phyloP scores from a whole-genome alignment of 2,888 invertebrate species.

The Gymnosoma rotundatum region DNA sequence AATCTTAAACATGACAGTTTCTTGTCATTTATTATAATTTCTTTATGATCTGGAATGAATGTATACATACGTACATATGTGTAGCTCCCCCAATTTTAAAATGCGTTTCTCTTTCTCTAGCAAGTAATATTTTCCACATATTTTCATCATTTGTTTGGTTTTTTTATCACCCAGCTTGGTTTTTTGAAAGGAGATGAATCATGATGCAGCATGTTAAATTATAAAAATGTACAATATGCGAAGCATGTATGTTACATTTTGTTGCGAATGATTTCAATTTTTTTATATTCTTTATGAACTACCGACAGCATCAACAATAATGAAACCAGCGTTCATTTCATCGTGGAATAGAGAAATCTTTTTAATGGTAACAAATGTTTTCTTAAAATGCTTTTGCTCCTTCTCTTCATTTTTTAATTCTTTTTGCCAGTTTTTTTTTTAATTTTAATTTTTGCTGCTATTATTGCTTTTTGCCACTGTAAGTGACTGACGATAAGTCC shows the following conservation, averaged over 20 bases:
- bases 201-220: not conserved
- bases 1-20: constrained; percentile 59
- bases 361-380: constrained; percentile 33
- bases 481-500: constrained; percentile 55
- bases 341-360: not conserved
- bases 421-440: not conserved
- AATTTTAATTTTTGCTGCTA: not conserved
- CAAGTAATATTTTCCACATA: not conserved
- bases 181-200: not conserved
- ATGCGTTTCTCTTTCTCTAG: not conserved
- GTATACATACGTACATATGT: not conserved
- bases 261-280: constrained; percentile 12
- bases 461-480: constrained; percentile 29
- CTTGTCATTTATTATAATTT: constrained; percentile 66
- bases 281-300: constrained; percentile 36
- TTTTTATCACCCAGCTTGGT: not conserved
- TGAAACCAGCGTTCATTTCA: constrained; percentile 11
- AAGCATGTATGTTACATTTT: constrained; percentile 10
- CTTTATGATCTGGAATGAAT: constrained; percentile 42
- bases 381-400: constrained; percentile 1
- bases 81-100: constrained; percentile 25
- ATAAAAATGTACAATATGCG: not conserved
- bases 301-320: constrained; percentile 27
- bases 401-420: constrained; percentile 1
- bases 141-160: not conserved